Conservation (phyloP, 1,140 invertebrate species). For the Onthophagus taurus region DNA sequence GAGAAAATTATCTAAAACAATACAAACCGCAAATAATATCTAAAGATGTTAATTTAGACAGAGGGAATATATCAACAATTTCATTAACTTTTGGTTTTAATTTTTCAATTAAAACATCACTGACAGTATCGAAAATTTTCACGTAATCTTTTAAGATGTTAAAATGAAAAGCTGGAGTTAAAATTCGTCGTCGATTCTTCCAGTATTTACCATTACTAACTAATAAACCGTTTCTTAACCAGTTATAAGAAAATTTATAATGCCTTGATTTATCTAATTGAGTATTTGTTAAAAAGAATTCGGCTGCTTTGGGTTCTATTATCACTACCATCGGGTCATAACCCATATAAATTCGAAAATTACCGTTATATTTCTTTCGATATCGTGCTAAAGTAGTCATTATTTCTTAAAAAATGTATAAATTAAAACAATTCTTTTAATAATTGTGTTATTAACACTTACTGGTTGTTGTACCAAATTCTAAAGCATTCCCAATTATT, state of each 20-base stretch:
- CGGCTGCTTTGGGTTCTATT: slow-evolving; percentile 23
- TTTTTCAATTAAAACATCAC: slow-evolving; percentile 43
- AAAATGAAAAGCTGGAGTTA: slow-evolving; percentile 81
- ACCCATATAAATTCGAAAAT: neutral
- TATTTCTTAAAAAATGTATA: too few relatives aligned
- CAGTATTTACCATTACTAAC: slow-evolving; percentile 46
- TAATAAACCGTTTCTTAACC: slow-evolving; percentile 69
- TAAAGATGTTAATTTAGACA: slow-evolving; percentile 54
- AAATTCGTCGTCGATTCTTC: slow-evolving; percentile 34
- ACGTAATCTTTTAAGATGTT: slow-evolving; percentile 72
- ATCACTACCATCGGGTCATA: neutral
- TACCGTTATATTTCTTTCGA: too few relatives aligned
- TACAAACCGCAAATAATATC: slow-evolving; percentile 72
- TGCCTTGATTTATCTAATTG: slow-evolving; percentile 63
- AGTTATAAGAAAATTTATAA: slow-evolving; percentile 65
- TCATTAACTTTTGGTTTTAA: slow-evolving; percentile 38
- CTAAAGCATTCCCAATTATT: too few relatives aligned
- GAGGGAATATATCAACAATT: slow-evolving; percentile 50
- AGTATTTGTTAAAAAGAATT: slow-evolving; percentile 52
- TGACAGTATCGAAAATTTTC: slow-evolving; percentile 42
- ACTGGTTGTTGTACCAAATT: too few relatives aligned
- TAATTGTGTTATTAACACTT: too few relatives aligned
- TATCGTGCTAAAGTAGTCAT: too few relatives aligned
- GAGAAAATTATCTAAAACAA: too few relatives aligned
- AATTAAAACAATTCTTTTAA: too few relatives aligned